phyloP scores from a whole-genome alignment of 1,140 invertebrate species.

The Penaeus vannamei region DNA sequence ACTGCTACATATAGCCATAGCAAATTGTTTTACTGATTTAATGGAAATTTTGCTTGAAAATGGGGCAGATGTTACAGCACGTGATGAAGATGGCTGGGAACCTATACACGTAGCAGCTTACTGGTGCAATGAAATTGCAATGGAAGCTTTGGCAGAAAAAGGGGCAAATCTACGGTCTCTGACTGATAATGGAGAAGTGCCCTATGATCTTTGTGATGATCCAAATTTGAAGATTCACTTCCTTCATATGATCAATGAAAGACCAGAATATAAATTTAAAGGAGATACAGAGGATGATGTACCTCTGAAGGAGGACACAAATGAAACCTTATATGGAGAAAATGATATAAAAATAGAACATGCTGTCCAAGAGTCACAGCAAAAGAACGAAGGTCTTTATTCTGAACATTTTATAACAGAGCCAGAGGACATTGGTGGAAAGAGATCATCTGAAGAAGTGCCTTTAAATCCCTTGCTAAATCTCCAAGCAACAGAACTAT shows the following conservation, averaged over 20 bases:
- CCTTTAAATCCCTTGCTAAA: conserved; percentile 37
- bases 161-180: conserved; percentile 40
- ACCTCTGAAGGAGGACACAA: no score
- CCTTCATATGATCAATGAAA: conserved; percentile 44
- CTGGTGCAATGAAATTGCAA: conserved; percentile 62
- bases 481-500: conserved; percentile 40
- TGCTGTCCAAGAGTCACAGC: not conserved
- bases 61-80: conserved; percentile 49
- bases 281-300: not conserved
- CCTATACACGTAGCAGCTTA: conserved; percentile 66
- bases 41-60: conserved; percentile 60
- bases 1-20: conserved; percentile 67
- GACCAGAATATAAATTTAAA: not conserved
- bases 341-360: not conserved
- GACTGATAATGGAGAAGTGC: conserved; percentile 54
- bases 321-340: not conserved
- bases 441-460: conserved; percentile 5
- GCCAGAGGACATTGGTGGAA: not conserved
- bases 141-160: conserved; percentile 37
- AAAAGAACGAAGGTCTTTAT: not conserved
- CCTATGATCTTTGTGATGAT: conserved; percentile 61
- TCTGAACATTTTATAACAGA: not conserved
- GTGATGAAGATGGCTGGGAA: conserved; percentile 64
- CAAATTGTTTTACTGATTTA: conserved; percentile 60
- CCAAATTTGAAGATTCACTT: conserved; percentile 33